Percentiles rank a stretch among this genome's conserved stretches.
phyloP scores from a whole-genome alignment of 2,888 invertebrate species.

The Thecocarcelia acutangulata region DNA sequence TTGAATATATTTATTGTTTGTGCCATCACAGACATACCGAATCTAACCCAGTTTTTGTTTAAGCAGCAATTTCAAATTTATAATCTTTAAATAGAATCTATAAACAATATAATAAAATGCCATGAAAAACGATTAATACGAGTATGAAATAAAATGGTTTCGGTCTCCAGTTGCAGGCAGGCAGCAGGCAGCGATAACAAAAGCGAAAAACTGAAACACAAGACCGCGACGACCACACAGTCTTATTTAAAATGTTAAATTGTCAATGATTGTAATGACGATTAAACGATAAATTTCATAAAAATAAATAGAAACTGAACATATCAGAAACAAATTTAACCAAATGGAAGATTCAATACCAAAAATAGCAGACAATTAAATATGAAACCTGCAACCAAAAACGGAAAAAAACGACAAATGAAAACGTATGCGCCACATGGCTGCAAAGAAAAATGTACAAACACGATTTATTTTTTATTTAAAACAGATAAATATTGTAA shows the following conservation, averaged over 20 bases:
- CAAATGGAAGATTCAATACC: slow-evolving; percentile 37
- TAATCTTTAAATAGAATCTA: slow-evolving; percentile 64
- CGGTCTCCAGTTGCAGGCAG: slow-evolving; percentile 53
- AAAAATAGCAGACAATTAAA: slow-evolving; percentile 31
- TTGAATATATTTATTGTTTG: neutral
- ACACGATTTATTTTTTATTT: slow-evolving; percentile 33
- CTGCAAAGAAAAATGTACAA: slow-evolving; percentile 34
- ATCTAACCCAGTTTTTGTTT: slow-evolving; percentile 45
- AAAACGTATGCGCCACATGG: slow-evolving; percentile 24
- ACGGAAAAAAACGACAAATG: slow-evolving; percentile 1
- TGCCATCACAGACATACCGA: neutral
- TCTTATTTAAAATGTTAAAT: slow-evolving; percentile 67
- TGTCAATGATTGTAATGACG: slow-evolving; percentile 67
- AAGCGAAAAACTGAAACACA: slow-evolving; percentile 22
- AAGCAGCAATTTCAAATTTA: slow-evolving; percentile 38
- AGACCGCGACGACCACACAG: slow-evolving; percentile 58
- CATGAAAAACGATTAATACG: slow-evolving; percentile 45
- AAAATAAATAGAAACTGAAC: slow-evolving; percentile 54
- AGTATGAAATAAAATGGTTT: slow-evolving; percentile 44
- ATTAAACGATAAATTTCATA: slow-evolving; percentile 67
- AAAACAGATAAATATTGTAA: slow-evolving; percentile 49
- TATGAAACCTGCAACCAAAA: slow-evolving; percentile 31
- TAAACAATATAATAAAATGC: slow-evolving; percentile 49
- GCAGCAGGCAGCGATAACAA: slow-evolving; percentile 3
- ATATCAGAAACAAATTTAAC: slow-evolving; percentile 25